Conservation (phyloP, 2,797 vertebrate genomes). For the Orestias chungarensis region DNA sequence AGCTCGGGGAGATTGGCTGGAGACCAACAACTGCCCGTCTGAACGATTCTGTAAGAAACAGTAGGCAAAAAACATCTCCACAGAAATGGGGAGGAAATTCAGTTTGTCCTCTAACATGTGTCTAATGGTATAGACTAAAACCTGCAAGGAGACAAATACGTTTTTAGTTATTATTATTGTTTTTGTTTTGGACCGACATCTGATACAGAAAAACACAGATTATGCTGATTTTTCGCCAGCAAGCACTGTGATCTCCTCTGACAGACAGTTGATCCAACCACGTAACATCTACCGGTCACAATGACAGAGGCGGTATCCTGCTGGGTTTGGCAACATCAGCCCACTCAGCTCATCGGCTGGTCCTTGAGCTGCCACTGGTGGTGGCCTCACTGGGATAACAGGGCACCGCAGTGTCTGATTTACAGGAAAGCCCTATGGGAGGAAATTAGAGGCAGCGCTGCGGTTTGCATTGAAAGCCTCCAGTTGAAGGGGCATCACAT, state of each 20-base stretch:
- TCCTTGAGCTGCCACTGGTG: constrained; percentile 67
- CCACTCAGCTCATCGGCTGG: constrained; percentile 51
- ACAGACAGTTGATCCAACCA: constrained; percentile 46
- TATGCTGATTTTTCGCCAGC: constrained; percentile 19
- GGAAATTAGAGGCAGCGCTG: constrained; percentile 55
- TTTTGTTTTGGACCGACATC: constrained; percentile 16
- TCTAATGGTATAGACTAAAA: neutral
- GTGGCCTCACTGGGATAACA: constrained; percentile 27
- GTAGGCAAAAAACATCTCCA: too few relatives aligned
- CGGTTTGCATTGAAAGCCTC: constrained; percentile 36
- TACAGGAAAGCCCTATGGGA: constrained; percentile 55
- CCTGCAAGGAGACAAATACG: neutral
- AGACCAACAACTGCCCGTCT: neutral
- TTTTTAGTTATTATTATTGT: constrained; percentile 10
- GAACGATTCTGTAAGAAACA: too few relatives aligned
- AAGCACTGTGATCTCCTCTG: constrained; percentile 37
- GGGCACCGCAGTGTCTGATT: constrained; percentile 51
- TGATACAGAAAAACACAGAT: constrained; percentile 30
- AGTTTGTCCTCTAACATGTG: neutral
- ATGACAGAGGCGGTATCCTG: constrained; percentile 39
- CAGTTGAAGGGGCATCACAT: constrained; percentile 42
- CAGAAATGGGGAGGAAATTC: neutral
- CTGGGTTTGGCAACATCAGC: constrained; percentile 46
- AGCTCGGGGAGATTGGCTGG: neutral
- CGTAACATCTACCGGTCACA: constrained; percentile 32